phyloP scores from a whole-genome alignment of 1,140 invertebrate species.

The Harpegnathos saltator region DNA sequence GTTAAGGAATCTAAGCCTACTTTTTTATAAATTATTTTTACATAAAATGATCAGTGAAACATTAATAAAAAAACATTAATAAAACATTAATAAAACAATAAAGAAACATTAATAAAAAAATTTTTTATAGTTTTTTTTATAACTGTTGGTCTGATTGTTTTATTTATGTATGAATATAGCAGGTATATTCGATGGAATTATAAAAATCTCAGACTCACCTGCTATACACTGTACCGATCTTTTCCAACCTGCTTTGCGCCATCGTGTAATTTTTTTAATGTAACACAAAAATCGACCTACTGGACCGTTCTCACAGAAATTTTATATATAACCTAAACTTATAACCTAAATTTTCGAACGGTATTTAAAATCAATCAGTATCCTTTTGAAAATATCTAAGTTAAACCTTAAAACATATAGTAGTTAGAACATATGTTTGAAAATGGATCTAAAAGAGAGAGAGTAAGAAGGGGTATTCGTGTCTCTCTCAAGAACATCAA shows the following conservation, averaged over 20 bases:
- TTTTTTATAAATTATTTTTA: background rate
- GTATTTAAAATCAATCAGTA: no score
- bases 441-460: no score
- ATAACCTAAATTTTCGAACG: no score
- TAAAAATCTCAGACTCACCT: constrained; percentile 84
- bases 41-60: constrained; percentile 26
- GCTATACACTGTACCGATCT: constrained; percentile 90
- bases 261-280: constrained; percentile 77
- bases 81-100: constrained; percentile 8
- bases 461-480: no score
- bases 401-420: no score
- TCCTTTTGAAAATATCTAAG: no score
- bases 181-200: background rate
- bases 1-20: no score
- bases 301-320: background rate
- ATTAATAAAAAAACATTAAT: background rate
- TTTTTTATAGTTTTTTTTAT: background rate
- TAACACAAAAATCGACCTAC: background rate
- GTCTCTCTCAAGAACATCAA: no score
- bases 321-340: no score
- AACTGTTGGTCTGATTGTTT: background rate
- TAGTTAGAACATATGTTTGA: no score
- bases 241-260: constrained; percentile 90
- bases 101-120: background rate
- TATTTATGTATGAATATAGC: constrained; percentile 16